phyloP scores from a whole-genome alignment of 2,888 invertebrate genomes.

The Chironomus tentans region DNA sequence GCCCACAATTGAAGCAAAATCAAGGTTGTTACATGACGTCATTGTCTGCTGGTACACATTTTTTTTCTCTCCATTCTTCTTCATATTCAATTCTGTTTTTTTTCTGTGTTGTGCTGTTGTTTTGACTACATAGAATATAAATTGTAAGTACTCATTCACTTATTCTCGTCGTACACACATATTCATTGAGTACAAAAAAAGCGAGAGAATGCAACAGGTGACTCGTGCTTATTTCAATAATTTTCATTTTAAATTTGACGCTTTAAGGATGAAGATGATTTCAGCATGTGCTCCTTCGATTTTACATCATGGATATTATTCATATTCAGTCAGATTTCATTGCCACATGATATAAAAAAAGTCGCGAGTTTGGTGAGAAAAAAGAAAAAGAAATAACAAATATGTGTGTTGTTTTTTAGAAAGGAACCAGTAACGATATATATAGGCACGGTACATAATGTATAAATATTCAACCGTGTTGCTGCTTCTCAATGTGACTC shows the following conservation, averaged over 20 bases:
- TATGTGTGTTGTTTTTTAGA: neutral
- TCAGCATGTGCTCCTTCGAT: no score
- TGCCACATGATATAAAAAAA: neutral
- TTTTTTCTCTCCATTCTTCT: neutral
- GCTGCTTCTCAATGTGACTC: constrained; percentile 24
- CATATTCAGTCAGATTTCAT: neutral
- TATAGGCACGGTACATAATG: neutral
- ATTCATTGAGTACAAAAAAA: neutral
- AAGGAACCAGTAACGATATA: constrained; percentile 4
- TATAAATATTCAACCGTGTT: neutral
- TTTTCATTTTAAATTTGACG: neutral
- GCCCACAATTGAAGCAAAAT: constrained; percentile 19
- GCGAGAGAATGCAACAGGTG: neutral
- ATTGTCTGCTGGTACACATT: constrained; percentile 13
- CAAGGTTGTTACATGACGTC: constrained; percentile 23
- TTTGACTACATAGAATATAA: neutral
- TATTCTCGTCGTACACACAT: neutral
- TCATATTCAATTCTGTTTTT: neutral
- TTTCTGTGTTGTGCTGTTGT: neutral
- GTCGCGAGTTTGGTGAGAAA: neutral
- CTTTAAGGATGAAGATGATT: no score
- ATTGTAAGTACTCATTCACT: neutral
- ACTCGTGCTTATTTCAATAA: neutral
- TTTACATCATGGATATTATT: neutral
- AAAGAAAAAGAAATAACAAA: neutral